Evolutionary conservation across 2,797 vertebrate genomes (phyloP), one percentile per base, ranked within the genome.

Genomic region (Moxostoma hubbsi): DNA sequence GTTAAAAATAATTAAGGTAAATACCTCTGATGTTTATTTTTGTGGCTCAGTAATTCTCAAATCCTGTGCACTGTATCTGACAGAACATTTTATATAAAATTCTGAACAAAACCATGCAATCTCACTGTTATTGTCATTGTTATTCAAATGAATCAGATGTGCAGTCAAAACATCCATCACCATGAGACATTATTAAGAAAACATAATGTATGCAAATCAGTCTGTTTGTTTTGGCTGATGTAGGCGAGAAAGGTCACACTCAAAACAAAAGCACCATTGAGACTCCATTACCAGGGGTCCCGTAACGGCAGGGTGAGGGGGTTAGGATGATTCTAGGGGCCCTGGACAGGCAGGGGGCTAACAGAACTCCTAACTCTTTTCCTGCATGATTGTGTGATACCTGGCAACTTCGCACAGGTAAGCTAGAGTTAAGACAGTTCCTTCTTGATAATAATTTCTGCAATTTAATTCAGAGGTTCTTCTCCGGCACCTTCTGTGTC

Each of bases 221-320:
- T 9, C 7, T 63, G 73, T 54, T 75, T 75, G 62, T 46, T 65
- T 64, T 55, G 59, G 10, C 7, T 54, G 50, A 73, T 61, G 9
- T 11, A 50, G 9, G 13, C 64, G 73, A 65, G 63, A 75, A 75
- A 75, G 73, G 61, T 75, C 73, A 55, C 1, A 2, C 11, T 65
- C 50, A 43, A 75, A 75, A 55, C 73, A 75, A 15, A 75, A 75
- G 61, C 5, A 10, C 61, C 61, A 13, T 50, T 65, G 73, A 75
- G 73, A 75, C 59, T 74, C 18, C n/a, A 73, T 62, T 74, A 72
- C 10, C 45, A 15, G 59, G 63, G 49, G 49, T 24, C 2, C 24
- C 24, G 2, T 24, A 24, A 24, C 2, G 24, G 24, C 2, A 24
- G 24, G 24, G 24, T 2, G 24, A 2, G 24, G 24, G 24, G 24